Percentiles rank a stretch among this genome's conserved stretches.
These are phyloP conservation scores for Alligator sinensis DNA, from an alignment of 2,113 vertebrate genomes.

Conservation along the genomic window DNA sequence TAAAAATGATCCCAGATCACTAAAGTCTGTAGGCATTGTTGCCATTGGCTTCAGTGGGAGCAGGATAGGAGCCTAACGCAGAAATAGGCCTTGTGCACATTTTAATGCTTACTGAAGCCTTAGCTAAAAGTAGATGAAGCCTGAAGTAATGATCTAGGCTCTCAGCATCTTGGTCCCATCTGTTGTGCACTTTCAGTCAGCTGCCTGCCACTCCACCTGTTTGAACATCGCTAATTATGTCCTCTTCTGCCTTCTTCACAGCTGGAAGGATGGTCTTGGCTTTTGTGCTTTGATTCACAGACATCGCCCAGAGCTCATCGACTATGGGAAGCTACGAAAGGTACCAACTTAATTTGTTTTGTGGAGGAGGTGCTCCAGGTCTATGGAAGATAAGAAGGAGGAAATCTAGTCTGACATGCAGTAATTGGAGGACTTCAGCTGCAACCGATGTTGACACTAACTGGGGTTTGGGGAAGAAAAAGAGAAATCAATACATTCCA, in stretches of 20 bases:
- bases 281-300: conserved; percentile 99
- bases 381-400: not conserved
- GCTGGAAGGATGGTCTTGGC: conserved; percentile 98
- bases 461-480: not conserved
- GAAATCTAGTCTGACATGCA: conserved; percentile 45
- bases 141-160: not conserved
- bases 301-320: conserved; percentile 98
- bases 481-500: conserved; percentile 57
- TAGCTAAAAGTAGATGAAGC: not conserved
- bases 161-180: not conserved
- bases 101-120: not conserved
- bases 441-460: conserved; percentile 18
- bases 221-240: conserved; percentile 11
- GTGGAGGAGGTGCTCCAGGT: not conserved
- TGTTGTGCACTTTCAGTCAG: not conserved
- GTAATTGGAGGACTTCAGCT: conserved; percentile 45
- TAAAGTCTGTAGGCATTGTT: not conserved
- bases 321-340: conserved; percentile 97
- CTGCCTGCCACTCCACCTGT: not conserved
- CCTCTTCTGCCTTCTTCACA: conserved; percentile 58
- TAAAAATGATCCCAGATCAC: not conserved
- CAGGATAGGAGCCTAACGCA: not conserved
- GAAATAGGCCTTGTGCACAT: not conserved
- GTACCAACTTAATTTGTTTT: conserved; percentile 68
- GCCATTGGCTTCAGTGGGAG: not conserved